Evolutionary conservation across 2,113 vertebrate genomes (phyloP).

Genomic region (Labeo catla): DNA sequence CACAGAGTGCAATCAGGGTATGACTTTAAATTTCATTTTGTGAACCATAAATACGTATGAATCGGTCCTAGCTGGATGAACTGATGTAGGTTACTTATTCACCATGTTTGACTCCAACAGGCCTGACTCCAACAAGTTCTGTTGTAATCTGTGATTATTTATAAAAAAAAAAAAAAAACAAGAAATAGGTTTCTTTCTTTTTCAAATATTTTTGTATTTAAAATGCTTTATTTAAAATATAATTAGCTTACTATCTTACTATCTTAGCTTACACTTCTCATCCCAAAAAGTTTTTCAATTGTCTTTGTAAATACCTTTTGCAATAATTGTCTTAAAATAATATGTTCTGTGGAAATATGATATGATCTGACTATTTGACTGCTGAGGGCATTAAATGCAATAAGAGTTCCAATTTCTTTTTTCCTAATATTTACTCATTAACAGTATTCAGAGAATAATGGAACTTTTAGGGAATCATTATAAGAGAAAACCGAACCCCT

Average conservation of each 20-base stretch:
- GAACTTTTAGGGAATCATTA: background rate
- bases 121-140: background rate
- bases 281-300: background rate
- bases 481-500: no score
- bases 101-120: background rate
- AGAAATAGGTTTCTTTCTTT: background rate
- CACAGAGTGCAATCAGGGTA: background rate
- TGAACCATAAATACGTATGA: background rate
- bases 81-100: background rate
- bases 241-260: background rate
- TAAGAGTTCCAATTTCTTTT: background rate
- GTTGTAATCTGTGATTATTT: no score
- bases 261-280: no score
- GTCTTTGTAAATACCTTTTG: background rate
- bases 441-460: background rate
- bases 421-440: background rate
- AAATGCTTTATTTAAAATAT: background rate
- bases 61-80: background rate
- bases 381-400: background rate
- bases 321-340: background rate
- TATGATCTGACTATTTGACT: background rate
- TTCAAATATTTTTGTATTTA: background rate
- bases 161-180: background rate
- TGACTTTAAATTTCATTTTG: background rate
- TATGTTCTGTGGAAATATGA: background rate